Evolutionary conservation across 2,888 invertebrate genomes (phyloP), one percentile per base, ranked within the genome.

Genomic region (Hemithea aestivaria): DNA sequence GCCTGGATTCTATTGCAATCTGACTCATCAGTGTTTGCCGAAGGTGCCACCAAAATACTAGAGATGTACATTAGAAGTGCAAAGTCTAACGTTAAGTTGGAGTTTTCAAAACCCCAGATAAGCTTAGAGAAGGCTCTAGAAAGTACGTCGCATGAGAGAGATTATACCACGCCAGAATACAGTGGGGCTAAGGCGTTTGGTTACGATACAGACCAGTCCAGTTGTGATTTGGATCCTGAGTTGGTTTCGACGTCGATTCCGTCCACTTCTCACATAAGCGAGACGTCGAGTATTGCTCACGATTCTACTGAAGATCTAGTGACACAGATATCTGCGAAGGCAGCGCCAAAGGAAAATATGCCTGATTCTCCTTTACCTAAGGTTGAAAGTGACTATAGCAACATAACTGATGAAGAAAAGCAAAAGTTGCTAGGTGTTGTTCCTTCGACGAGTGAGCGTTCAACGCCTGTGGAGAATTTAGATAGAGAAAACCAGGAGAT

Each of bases 321-420:
- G 0, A 83, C 84, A 0, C 81, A 84, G 52, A 67, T 84, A 9
- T 52, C 72, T 0, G 35, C 62, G 0, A 77, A 72, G 53, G 55
- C 47, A 2, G 43, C 55, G 1, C 47, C 62, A 1, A 78, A 76
- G 43, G 62, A 71, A n/a, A 84, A 82, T 45, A 78, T 87, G 73
- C 87, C 87, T 0, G 88, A 88, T 59, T 88, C 88, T 0, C 87
- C 88, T 0, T 46, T 87, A 29, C 87, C 87, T 0, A 85, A 87
- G 57, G 83, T 83, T 1, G 87, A 83, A 1, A 64, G 80, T 1
- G 87, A 87, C 31, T 79, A 80, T 0, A 68, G 63, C 46, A 97
- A 96, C 74, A 94, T 96, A 10, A 97, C 97, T 0, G 97, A 97
- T 64, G 97, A 98, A 71, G 97, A 98, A 66, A 98, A 98, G 64